Conservation (phyloP, 2,797 vertebrate species). For the Thalassophryne amazonica region DNA sequence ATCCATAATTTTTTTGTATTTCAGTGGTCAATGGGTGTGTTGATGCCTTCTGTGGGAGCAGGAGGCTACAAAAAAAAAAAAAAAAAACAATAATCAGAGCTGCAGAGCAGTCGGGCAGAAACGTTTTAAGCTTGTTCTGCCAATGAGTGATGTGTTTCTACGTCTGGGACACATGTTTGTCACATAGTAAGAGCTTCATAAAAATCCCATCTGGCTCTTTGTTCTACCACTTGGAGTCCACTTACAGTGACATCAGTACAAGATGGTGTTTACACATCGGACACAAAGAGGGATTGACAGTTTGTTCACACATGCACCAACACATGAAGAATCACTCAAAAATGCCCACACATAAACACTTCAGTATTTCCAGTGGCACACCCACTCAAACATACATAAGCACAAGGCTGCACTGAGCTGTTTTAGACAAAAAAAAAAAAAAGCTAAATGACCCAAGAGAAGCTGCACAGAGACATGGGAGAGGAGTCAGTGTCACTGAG, state of each 20-base stretch:
- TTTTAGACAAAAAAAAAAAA: slow-evolving; percentile 2
- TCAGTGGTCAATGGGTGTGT: not conserved
- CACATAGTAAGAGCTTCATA: slow-evolving; percentile 50
- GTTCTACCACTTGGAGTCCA: slow-evolving; percentile 36
- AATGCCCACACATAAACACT: slow-evolving; percentile 13
- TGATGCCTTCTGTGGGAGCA: not conserved
- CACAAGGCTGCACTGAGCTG: slow-evolving; percentile 6
- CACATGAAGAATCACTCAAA: slow-evolving; percentile 8
- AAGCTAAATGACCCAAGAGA: slow-evolving; percentile 43
- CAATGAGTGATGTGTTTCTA: slow-evolving; percentile 23
- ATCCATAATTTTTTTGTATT: too few species aligned
- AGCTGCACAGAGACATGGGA: slow-evolving; percentile 12
- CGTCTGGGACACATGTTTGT: slow-evolving; percentile 46
- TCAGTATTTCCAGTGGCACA: slow-evolving; percentile 18
- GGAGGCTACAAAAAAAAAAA: slow-evolving; percentile 9
- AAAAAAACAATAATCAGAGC: not conserved
- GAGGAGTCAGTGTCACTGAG: not conserved
- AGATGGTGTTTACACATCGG: slow-evolving; percentile 34
- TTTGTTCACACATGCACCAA: slow-evolving; percentile 10
- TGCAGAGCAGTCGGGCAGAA: slow-evolving; percentile 15
- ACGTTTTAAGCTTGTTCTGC: slow-evolving; percentile 28
- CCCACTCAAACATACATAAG: slow-evolving; percentile 20
- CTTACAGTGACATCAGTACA: slow-evolving; percentile 31
- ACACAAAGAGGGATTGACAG: slow-evolving; percentile 30
- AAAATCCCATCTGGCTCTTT: slow-evolving; percentile 51